Evolutionary conservation across 2,888 invertebrate species (phyloP), one percentile per base, ranked within the genome.

Genomic region (Artemia sinica): DNA sequence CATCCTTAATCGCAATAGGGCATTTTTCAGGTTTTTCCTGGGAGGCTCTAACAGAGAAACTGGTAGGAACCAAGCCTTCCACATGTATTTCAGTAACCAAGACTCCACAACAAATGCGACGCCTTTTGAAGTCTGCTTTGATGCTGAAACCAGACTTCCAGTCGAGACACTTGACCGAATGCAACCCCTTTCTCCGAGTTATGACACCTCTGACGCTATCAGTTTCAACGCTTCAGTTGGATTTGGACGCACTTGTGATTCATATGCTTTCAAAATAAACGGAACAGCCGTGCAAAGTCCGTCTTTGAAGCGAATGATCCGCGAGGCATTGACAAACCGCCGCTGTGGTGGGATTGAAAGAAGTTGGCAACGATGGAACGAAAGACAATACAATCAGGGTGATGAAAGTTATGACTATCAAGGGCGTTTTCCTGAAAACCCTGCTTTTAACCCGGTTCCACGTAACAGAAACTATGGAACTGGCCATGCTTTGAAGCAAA

Each of bases 331-430:
- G 63, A 28, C 63, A 11, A 58, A 58, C 63, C 63, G 28, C n/a
- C 63, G 28, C 63, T 58, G 63, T 28, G 63, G 28, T 18, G 63
- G 14, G 14, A 28, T 18, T 18, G 28, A 28, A 8, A 28, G 63
- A n/a, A 58, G 63, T 28, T 58, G 63, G 63, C 63, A 58, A 58
- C 63, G 63, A n/a, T 58, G 63, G 63, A 58, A 58, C 63, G 63
- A 58, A 28, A n/a, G 63, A 28, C 63, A n/a, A 18, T 58, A 58
- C 28, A 58, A 58, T 58, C 63, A 58, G 28, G 28, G 28, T 28
- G 63, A 58, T 58, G 11, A 9, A 2, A n/a, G 8, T 9, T 8
- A n/a, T 10, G 14, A 58, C 8, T 28, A 58, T n/a, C 63, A 58
- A 28, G 28, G n/a, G 14, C 8, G 63, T 9, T 41, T 41, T 0